Evolutionary conservation across 2,797 vertebrate species (phyloP).

Genomic region (Sardinella longiceps): DNA sequence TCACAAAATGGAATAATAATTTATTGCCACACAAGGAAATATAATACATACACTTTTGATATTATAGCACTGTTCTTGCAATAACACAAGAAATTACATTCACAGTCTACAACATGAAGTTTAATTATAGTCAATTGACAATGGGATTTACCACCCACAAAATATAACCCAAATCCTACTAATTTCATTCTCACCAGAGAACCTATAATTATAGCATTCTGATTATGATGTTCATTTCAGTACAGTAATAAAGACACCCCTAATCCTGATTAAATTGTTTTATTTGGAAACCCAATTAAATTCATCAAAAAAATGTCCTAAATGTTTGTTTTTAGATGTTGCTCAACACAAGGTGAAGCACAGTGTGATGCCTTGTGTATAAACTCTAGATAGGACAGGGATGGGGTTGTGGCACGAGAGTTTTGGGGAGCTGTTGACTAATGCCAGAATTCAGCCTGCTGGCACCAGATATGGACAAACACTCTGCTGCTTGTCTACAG

Average conservation of each 20-base stretch:
- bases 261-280: constrained; percentile 14
- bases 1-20: neutral
- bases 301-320: neutral
- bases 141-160: constrained; percentile 18
- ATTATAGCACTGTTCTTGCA: neutral
- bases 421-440: neutral
- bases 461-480: neutral
- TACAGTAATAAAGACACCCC: neutral
- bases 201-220: constrained; percentile 6
- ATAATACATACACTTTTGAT: neutral
- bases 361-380: neutral
- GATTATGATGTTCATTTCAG: neutral
- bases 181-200: constrained; percentile 12
- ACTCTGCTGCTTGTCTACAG: neutral
- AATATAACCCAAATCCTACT: neutral
- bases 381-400: too few relatives aligned
- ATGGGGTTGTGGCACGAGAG: neutral
- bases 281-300: constrained; percentile 22
- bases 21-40: neutral
- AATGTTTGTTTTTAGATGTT: neutral
- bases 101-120: neutral
- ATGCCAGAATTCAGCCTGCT: neutral
- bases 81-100: neutral
- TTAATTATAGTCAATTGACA: constrained; percentile 6
- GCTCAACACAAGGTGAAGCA: neutral